Conservation (phyloP, 1,140 invertebrate species). For the Calephelis virginiensis region DNA sequence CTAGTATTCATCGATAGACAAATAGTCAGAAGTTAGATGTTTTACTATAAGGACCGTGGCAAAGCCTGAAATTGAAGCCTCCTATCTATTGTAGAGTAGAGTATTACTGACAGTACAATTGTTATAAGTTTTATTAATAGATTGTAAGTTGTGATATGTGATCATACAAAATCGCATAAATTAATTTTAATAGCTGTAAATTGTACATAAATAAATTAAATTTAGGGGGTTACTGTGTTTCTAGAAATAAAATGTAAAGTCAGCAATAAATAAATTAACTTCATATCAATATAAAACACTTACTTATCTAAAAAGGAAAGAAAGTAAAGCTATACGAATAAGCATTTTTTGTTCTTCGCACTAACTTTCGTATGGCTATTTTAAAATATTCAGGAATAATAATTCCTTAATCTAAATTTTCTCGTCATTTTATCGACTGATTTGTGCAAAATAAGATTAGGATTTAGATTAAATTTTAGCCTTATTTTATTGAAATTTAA, state of each 20-base stretch:
- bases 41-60: neutral
- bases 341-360: too few species aligned
- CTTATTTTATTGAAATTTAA: too few species aligned
- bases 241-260: neutral
- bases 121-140: constrained; percentile 9
- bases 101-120: constrained; percentile 9
- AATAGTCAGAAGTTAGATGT: neutral
- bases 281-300: too few species aligned
- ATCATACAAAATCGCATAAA: constrained; percentile 16
- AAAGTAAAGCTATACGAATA: too few species aligned
- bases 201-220: neutral
- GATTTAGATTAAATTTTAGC: too few species aligned
- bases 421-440: too few species aligned
- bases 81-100: constrained; percentile 4
- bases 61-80: constrained; percentile 8
- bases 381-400: too few species aligned
- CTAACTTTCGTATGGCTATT: too few species aligned
- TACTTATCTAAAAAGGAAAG: too few species aligned
- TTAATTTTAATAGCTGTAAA: constrained; percentile 17
- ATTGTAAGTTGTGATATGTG: neutral
- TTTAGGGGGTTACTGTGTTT: neutral
- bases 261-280: neutral
- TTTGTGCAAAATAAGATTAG: too few species aligned
- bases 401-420: too few species aligned
- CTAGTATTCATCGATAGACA: constrained; percentile 2